Evolutionary conservation across 2,797 vertebrate species (phyloP).

Genomic region (Gobionotothen gibberifrons): DNA sequence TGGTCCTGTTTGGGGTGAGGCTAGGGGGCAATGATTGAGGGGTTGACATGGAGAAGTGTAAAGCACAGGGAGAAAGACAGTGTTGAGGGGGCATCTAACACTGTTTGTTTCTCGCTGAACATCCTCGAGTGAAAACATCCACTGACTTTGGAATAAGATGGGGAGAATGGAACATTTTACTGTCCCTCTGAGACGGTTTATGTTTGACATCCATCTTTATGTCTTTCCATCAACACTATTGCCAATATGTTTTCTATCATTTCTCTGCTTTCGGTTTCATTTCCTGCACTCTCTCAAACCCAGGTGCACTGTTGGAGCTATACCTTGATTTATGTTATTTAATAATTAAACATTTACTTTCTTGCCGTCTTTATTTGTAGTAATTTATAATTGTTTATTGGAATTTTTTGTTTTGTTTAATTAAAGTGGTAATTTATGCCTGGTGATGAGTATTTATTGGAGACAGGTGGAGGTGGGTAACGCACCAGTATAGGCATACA

Average conservation of each 20-base stretch:
- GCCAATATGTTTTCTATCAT: background rate
- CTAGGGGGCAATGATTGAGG: slow-evolving; percentile 58
- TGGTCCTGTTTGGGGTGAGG: slow-evolving; percentile 46
- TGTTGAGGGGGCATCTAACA: background rate
- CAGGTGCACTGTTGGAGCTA: too few species aligned
- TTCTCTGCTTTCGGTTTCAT: background rate
- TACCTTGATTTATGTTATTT: too few species aligned
- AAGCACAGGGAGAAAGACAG: slow-evolving; percentile 18
- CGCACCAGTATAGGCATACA: too few species aligned
- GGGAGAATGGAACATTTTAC: slow-evolving; percentile 13
- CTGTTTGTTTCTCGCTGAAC: slow-evolving; percentile 48
- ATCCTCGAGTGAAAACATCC: slow-evolving; percentile 57
- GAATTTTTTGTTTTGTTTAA: too few species aligned
- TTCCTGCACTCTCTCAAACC: background rate
- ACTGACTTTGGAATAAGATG: slow-evolving; percentile 26
- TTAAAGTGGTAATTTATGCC: too few species aligned
- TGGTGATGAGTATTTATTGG: too few species aligned
- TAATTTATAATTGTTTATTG: too few species aligned
- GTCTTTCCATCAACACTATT: background rate
- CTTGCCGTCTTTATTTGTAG: too few species aligned
- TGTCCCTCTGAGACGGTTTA: background rate
- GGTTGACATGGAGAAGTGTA: slow-evolving; percentile 42
- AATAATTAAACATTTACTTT: too few species aligned
- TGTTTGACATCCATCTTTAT: slow-evolving; percentile 4
- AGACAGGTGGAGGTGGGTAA: too few species aligned